Evolutionary conservation across 2,888 invertebrate species (phyloP).

Genomic region (Lepidonotus clava): DNA sequence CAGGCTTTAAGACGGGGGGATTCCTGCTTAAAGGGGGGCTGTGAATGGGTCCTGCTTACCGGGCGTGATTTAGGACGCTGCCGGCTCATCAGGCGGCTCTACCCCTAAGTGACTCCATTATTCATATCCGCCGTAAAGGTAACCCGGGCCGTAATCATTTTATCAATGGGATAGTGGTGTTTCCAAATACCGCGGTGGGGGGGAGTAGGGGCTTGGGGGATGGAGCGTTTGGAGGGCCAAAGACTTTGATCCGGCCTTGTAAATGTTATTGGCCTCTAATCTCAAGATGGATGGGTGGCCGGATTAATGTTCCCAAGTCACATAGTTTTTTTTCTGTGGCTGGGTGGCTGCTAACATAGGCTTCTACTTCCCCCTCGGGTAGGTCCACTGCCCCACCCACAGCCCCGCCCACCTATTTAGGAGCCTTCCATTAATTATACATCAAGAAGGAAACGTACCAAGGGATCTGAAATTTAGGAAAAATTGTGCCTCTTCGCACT

Average conservation of each 20-base stretch:
- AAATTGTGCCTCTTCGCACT: too few relatives aligned
- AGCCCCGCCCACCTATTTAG: too few relatives aligned
- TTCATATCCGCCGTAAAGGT: slow-evolving; percentile 39
- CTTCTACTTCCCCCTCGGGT: background rate
- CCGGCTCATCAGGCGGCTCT: background rate
- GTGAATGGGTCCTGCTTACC: slow-evolving; percentile 20
- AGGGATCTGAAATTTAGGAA: too few relatives aligned
- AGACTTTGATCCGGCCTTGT: background rate
- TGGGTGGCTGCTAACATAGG: background rate
- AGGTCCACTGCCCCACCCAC: background rate
- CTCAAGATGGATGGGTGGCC: background rate
- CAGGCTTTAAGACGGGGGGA: too few relatives aligned
- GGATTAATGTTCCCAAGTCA: slow-evolving; percentile 8
- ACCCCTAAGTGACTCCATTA: slow-evolving; percentile 43
- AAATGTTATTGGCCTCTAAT: slow-evolving; percentile 27
- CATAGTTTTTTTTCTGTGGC: too few relatives aligned
- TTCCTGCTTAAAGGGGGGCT: too few relatives aligned
- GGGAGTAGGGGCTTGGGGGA: background rate
- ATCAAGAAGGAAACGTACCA: too few relatives aligned
- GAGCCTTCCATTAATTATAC: too few relatives aligned
- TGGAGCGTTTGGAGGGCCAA: background rate
- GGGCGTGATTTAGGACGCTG: slow-evolving; percentile 3
- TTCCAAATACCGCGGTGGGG: background rate
- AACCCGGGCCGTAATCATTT: slow-evolving; percentile 38
- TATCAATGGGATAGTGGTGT: background rate